Evolutionary conservation across 2,113 vertebrate species (phyloP), one percentile per base, ranked within the genome.

Genomic region (Tenebrosternarchus preto): DNA sequence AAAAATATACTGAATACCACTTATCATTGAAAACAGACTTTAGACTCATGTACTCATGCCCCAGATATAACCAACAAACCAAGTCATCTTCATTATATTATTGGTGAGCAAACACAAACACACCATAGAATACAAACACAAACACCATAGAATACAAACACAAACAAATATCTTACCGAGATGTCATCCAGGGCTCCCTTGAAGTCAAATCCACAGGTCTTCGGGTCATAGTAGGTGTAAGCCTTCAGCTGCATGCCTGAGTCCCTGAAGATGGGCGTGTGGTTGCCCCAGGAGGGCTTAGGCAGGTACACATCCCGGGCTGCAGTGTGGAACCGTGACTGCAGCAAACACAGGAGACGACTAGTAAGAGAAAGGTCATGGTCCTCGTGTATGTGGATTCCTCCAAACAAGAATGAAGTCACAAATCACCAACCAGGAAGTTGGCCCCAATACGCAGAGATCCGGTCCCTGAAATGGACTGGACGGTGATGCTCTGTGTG

Each of bases 241-340:
- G 93, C 91, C 80, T 97, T 96, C 2, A 98, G 93, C 11, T 98
- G 94, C 94, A 99, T 87, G 81, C 97, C 97, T 4, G 96, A 96
- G 6, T 99, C 98, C 81, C 95, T 94, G 90, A 98, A 99, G 91
- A 99, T 96, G 66, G 98, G 97, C 0, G 98, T 99, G 91, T 99
- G 98, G 85, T 99, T 99, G 39, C 97, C 98, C 98, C 97, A 99
- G 77, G 95, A 95, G 0, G 97, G 97, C 87, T 98, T 99, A 74
- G 98, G 98, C 71, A 99, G 92, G 76, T 95, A 99, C 17, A 99
- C 95, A 8, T 98, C 95, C 53, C 78, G 91, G 70, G 94, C 94
- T 17, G 88, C 90, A 80, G 92, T 94, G 86, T 98, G 96, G 89
- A 99, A 99, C 5, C 97, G 94, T 90, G 97, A 92, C 98, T 98